These are phyloP conservation scores for Actinostola sp. DNA, from an alignment of 92 coral and sea anemone genomes.

Conservation along the genomic window DNA sequence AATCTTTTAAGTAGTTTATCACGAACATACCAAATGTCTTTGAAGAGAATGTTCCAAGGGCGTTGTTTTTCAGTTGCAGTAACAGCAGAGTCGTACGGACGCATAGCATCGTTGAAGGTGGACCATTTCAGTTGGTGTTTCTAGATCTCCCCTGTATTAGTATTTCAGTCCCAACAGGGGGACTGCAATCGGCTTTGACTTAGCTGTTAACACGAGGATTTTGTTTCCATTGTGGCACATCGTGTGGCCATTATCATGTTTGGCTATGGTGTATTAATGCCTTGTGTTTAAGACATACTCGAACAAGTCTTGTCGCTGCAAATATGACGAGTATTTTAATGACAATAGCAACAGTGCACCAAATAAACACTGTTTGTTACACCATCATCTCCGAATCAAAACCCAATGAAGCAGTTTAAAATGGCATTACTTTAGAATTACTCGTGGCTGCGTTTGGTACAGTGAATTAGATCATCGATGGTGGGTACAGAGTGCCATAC, in stretches of 20 bases:
- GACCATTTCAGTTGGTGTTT: not conserved
- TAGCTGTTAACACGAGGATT: constrained; percentile 41
- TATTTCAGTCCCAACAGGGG: constrained; percentile 14
- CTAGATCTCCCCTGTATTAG: not conserved
- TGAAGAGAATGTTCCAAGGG: too few species aligned
- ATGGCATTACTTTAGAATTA: not conserved
- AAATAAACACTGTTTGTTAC: constrained; percentile 30
- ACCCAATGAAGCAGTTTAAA: constrained; percentile 2
- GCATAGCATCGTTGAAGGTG: too few species aligned
- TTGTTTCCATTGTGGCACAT: constrained; percentile 47
- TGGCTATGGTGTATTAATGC: constrained; percentile 16
- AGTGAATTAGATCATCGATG: too few species aligned
- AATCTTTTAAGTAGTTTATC: too few species aligned
- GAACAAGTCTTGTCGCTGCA: constrained; percentile 14
- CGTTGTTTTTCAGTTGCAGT: too few species aligned
- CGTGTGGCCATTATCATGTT: constrained; percentile 39
- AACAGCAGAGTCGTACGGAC: too few species aligned
- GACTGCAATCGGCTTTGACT: constrained; percentile 17
- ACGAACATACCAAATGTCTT: too few species aligned
- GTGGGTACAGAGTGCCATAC: too few species aligned
- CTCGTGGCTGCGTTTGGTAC: not conserved
- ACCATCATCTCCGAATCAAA: constrained; percentile 18
- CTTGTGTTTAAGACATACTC: constrained; percentile 22
- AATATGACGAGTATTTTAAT: constrained; percentile 31
- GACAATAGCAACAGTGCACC: constrained; percentile 29